Base-by-base conservation (phyloP, 2,113 vertebrate genomes). In the Anas platyrhynchos region DNA sequence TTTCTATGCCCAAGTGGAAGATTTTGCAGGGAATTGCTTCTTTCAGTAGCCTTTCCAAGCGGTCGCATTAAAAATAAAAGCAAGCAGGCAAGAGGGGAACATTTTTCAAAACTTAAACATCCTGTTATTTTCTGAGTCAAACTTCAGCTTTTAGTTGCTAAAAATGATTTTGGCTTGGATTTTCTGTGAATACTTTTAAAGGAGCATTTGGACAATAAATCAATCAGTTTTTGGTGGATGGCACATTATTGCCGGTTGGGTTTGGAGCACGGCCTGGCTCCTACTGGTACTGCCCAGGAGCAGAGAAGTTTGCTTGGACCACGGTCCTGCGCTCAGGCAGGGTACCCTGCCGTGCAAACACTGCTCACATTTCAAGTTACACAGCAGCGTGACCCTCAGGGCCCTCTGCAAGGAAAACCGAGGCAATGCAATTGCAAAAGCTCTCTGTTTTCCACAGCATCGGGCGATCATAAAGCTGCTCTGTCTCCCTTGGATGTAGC, bases 21-120 rank as follows among this genome's bases (percentile, higher is more conserved):
- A 66, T 89, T 94, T 66, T 84, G 61, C 46, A 84, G 52, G 74
- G 91, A 89, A 78, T 82, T 18, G 71, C 52, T 77, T 67, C 69
- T 63, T 62, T 14, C 69, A 74, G 32, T 38, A 66, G 52, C 31
- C 62, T 85, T 86, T 93, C 78, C 77, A 93, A 71, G 32, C 22
- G 11, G n/a, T 32, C 93, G 78, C 56, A 44, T 85, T 82, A 75
- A 77, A 94, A 88, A 76, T 62, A 92, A 89, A 94, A 91, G 66
- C 50, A 83, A 76, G 63, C 44, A 55, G 26, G 46, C 55, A 82
- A 82, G 46, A 78, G 52, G 54, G 20, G 31, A 81, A 82, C 16
- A 3, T 71, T 59, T 91, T 84, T 67, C 83, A 91, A 75, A 89
- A 43, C 82, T 87, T 74, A 78, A 89, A 78, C 11, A 78, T 78